Evolutionary conservation across 1,140 invertebrate species (phyloP), one percentile per base, ranked within the genome.

Genomic region (Scaptomyza graminum): DNA sequence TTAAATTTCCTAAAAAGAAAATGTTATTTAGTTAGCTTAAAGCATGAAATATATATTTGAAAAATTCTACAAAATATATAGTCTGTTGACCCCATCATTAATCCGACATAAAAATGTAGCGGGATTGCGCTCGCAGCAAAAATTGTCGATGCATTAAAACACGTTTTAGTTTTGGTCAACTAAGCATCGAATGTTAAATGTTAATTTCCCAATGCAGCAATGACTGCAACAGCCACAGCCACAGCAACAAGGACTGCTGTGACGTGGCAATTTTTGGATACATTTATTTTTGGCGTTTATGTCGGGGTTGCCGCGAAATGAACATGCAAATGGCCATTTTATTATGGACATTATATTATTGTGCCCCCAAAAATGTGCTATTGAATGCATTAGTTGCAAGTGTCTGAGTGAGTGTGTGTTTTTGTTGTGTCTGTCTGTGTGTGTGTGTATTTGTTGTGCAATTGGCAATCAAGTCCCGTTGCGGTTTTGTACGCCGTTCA

Each of bases 311-410:
- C 51, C 22, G 49, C 22, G 49, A 77, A 79, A 79, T 79, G 75
- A 75, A 85, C 77, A 77, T 76, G 75, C 71, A 87, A 88, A 82
- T 87, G 79, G 54, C 57, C 76, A 56, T 88, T 87, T 87, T 76
- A 83, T 79, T 88, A 71, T 87, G 79, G 71, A 79, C 72, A 87
- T 88, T 78, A 77, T 87, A 65, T 84, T 84, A 77, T 80, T 84
- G 51, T 18, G 64, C 62, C 76, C 31, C 54, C 22, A 46, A 74
- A 84, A 84, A 85, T 77, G 73, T 70, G 63, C 71, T 59, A 83
- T 87, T 82, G 68, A 83, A 88, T 74, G 70, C 72, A 74, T 88
- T 80, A 88, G 79, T 55, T 52, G 65, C 37, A 9, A 60, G 15
- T 71, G 5, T 57, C 16, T 22, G 46, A n/a, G 39, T n/a, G n/a